Evolutionary conservation across 2,113 vertebrate species (phyloP), one percentile per base, ranked within the genome.

Genomic region (Xyrauchen texanus): DNA sequence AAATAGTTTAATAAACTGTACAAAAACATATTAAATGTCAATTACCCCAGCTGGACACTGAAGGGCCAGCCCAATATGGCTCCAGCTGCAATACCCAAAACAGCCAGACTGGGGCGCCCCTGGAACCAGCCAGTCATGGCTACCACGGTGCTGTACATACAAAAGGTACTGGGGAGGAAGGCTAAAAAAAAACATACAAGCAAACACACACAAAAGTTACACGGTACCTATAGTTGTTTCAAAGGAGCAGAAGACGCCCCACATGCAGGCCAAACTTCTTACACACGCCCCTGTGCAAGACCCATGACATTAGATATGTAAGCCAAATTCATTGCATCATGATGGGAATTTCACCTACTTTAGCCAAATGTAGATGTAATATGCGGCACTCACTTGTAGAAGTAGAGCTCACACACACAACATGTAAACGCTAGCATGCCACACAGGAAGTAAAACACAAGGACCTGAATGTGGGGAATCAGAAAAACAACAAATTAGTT

Each of bases 71-170:
- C 98, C 44, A 98, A 78, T 11, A 99, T 92, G 66, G 94, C 94
- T 12, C 97, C 97, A 0, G 96, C 95, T 0, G 96, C 97, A 82
- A 97, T 92, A 0, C 95, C 97, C 76, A 95, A 85, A 65, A 99
- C 91, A 0, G 98, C 97, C 71, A 98, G 82, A 0, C 93, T 92
- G 5, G 93, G 90, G 5, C 89, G 95, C 84, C 98, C 96, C 93
- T 96, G 96, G 76, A 96, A 99, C 98, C 97, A 99, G 62, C 98
- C 97, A 0, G 97, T 98, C 95, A 98, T 95, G 67, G 97, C 96
- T 45, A 99, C 82, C 87, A 97, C 63, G 0, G 97, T 98, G 6
- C 94, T 96, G 45, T 98, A 99, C 98, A 99, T 99, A 83, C 97
- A 99, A 92, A 99, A 99, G 44, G 94, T 97, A 79, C 96, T 98